Evolutionary conservation across 2,888 invertebrate species (phyloP), one percentile per base, ranked within the genome.

Genomic region (Hirtodrosophila cameraria): DNA sequence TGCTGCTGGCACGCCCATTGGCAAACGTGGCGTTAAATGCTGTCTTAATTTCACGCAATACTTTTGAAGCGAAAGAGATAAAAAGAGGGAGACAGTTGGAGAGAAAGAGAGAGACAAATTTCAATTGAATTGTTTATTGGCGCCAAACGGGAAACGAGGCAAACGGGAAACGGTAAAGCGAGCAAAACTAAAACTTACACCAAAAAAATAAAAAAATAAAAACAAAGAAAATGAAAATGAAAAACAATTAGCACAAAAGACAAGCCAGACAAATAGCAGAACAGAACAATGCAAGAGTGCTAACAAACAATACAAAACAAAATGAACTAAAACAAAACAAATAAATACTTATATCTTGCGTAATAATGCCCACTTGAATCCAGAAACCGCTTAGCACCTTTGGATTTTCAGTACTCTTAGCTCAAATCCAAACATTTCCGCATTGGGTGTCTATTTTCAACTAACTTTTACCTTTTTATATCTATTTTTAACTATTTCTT

Each of bases 61-160:
- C 76, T 77, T 72, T 61, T 48, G n/a, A n/a, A n/a, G n/a, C n/a
- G n/a, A n/a, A n/a, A n/a, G n/a, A n/a, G n/a, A n/a, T n/a, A n/a
- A n/a, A n/a, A n/a, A n/a, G n/a, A n/a, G n/a, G n/a, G n/a, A n/a
- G n/a, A n/a, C n/a, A n/a, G n/a, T n/a, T n/a, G n/a, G n/a, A n/a
- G n/a, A n/a, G n/a, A n/a, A 36, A 57, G 46, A 49, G 45, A 33
- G 31, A 28, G 39, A 49, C 45, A 61, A 75, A 64, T 69, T 68
- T 70, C 75, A 69, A 75, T 73, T 73, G 70, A 73, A 73, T 75
- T 73, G 72, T 65, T 72, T 69, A 72, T 72, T 64, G 72, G 70
- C 70, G 70, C 64, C 64, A 63, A 61, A 36, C 41, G 41, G 45
- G 33, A 53, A 41, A 39, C 38, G 20, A 33, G n/a, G n/a, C 64